Conservation (phyloP, 2,113 vertebrate species). For the Mionectes macconnelli region DNA sequence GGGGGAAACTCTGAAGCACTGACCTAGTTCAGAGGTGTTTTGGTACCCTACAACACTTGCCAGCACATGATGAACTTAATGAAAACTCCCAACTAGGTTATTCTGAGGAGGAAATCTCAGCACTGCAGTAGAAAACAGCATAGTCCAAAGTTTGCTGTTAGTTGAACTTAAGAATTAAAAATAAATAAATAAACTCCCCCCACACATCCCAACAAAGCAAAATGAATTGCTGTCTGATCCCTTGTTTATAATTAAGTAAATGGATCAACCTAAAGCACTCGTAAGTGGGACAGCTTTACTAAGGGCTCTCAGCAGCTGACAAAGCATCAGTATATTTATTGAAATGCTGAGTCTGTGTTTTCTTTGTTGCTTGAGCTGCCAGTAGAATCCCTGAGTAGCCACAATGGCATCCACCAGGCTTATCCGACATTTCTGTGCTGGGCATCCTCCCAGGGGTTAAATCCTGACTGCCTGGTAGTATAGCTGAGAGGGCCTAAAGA, state of each 20-base stretch:
- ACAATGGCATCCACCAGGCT: background rate
- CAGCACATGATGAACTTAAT: background rate
- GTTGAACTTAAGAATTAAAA: background rate
- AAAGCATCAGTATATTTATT: background rate
- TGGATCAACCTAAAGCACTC: background rate
- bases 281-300: background rate
- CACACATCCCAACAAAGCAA: background rate
- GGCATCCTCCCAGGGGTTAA: background rate
- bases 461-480: rapidly evolving
- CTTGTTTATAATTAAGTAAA: background rate
- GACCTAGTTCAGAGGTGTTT: background rate
- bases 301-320: background rate
- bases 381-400: background rate
- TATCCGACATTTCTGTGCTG: rapidly evolving
- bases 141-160: background rate
- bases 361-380: background rate
- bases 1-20: background rate
- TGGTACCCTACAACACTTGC: rapidly evolving
- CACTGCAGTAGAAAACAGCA: background rate
- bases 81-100: background rate
- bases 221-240: background rate
- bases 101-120: background rate
- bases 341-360: background rate
- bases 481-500: background rate
- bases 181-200: background rate